A percentile compares a stretch with the other conserved stretches of the same genome.
Conservation (phyloP, 37 sponge, comb jelly and placozoan genomes). For the Petrosia ficiformis region DNA sequence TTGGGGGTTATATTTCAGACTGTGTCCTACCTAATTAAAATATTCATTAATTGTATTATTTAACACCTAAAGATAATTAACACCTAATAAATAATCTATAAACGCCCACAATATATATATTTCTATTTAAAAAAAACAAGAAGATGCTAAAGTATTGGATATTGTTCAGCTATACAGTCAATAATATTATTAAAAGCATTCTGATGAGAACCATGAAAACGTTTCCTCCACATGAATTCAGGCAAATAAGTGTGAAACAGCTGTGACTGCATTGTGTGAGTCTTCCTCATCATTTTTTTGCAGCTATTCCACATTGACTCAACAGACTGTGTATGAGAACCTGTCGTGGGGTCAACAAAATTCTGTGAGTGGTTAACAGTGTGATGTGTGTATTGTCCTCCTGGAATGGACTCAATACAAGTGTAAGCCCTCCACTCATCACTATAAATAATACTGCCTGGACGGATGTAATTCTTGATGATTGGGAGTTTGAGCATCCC, state of each 20-base stretch:
- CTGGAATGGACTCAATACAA: background rate
- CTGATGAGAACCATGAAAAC: background rate
- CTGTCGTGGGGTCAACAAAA: conserved; percentile 37
- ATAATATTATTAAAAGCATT: conserved; percentile 10
- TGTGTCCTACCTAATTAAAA: too few relatives aligned
- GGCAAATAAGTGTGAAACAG: conserved; percentile 26
- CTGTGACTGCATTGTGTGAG: conserved; percentile 12
- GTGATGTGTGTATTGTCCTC: background rate
- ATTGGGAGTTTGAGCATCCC: conserved; percentile 14
- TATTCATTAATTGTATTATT: too few relatives aligned
- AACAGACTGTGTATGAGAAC: conserved; percentile 24
- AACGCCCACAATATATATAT: too few relatives aligned
- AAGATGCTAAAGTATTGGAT: too few relatives aligned
- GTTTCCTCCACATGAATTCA: conserved; percentile 31
- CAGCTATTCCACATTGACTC: conserved; percentile 17
- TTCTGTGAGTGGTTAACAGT: conserved; percentile 26
- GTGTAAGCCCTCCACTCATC: conserved; percentile 15
- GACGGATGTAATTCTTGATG: conserved; percentile 1
- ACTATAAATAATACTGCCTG: conserved; percentile 20
- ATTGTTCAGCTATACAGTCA: conserved; percentile 8
- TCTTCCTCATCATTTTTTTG: conserved; percentile 26
- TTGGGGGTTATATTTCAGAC: too few relatives aligned
- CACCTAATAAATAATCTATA: too few relatives aligned
- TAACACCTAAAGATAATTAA: too few relatives aligned
- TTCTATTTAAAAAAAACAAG: too few relatives aligned